phyloP scores from a whole-genome alignment of 1,140 invertebrate genomes.

The Idris sp. region DNA sequence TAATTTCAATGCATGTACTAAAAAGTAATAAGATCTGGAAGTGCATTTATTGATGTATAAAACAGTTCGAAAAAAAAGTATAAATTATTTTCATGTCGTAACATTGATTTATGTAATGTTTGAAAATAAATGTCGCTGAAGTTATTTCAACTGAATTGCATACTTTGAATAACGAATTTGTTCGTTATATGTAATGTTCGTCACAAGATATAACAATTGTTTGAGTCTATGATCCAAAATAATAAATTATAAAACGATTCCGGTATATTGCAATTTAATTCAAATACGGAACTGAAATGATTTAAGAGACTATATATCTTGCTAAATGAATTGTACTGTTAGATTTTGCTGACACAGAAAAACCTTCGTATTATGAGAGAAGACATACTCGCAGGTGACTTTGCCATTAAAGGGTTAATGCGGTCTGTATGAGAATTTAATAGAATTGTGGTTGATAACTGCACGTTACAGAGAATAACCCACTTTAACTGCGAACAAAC shows the following conservation, averaged over 20 bases:
- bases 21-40: too few relatives aligned
- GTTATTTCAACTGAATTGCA: slow-evolving; percentile 16
- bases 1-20: too few relatives aligned
- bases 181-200: slow-evolving; percentile 14
- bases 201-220: slow-evolving; percentile 6
- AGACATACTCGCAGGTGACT: slow-evolving; percentile 7
- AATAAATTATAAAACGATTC: slow-evolving; percentile 8
- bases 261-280: neutral
- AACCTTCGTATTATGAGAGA: slow-evolving; percentile 13
- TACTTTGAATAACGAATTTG: slow-evolving; percentile 34
- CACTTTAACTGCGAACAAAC: slow-evolving; percentile 3
- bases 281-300: neutral
- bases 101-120: too few relatives aligned
- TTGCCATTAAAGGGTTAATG: slow-evolving; percentile 25
- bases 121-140: slow-evolving; percentile 11
- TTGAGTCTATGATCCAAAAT: neutral
- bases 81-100: too few relatives aligned
- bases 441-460: slow-evolving; percentile 32
- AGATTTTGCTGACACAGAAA: slow-evolving; percentile 5
- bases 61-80: too few relatives aligned
- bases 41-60: too few relatives aligned
- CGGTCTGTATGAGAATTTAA: slow-evolving; percentile 19
- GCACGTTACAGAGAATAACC: slow-evolving; percentile 10
- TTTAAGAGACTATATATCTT: neutral
- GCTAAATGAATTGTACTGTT: slow-evolving; percentile 12